Conservation (phyloP, 2,888 invertebrate species). For the Drosophila flavopinicola region DNA sequence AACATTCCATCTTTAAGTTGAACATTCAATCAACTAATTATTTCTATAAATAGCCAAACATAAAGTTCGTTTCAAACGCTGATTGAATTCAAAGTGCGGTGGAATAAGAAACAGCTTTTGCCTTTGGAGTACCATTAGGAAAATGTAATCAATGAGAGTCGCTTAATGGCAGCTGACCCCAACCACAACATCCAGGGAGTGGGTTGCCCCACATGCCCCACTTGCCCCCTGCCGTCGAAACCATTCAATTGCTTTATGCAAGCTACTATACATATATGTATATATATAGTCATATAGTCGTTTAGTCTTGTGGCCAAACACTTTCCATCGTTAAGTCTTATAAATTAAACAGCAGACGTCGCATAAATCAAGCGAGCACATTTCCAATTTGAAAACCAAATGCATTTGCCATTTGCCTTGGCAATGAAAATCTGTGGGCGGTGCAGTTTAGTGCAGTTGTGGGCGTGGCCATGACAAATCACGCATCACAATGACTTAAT, state of each 20-base stretch:
- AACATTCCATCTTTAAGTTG: not conserved
- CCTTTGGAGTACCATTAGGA: conserved; percentile 7
- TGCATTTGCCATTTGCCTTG: conserved; percentile 32
- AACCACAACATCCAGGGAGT: conserved; percentile 13
- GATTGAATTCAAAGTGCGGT: conserved; percentile 18
- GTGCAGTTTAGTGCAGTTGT: not conserved
- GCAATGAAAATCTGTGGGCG: conserved; percentile 42
- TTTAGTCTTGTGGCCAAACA: conserved; percentile 15
- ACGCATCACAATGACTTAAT: conserved; percentile 54
- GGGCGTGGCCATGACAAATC: conserved; percentile 36
- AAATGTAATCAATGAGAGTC: conserved; percentile 35
- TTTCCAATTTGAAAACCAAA: conserved; percentile 50
- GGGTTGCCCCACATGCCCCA: not conserved
- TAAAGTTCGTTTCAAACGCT: not conserved
- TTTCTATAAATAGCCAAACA: conserved; percentile 13
- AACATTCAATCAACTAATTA: conserved; percentile 6
- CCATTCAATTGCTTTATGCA: conserved; percentile 9
- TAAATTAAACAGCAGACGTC: conserved; percentile 44
- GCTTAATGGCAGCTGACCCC: conserved; percentile 35
- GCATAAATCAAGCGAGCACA: conserved; percentile 44
- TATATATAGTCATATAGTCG: not conserved
- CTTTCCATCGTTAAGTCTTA: conserved; percentile 67
- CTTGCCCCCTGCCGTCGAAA: not conserved
- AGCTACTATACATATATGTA: not conserved
- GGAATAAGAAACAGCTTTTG: not conserved